These are phyloP conservation scores for Sphecodes monilicornis DNA, from an alignment of 2,888 invertebrate species.

Conservation along the genomic window DNA sequence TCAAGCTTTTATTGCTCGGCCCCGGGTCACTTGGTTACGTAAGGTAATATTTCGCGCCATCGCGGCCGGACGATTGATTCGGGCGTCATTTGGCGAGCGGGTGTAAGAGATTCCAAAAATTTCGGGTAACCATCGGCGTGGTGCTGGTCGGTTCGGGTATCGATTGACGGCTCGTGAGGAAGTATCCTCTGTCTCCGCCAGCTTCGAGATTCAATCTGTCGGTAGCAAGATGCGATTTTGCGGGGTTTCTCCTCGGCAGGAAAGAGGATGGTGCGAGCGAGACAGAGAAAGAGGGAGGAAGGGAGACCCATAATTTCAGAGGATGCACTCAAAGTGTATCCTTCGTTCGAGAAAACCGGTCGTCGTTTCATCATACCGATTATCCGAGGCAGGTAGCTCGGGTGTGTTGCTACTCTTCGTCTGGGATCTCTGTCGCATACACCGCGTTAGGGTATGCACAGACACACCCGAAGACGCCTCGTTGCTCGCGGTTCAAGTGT, in stretches of 20 bases:
- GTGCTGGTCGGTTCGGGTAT: slow-evolving; percentile 48
- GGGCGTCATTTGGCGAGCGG: slow-evolving; percentile 53
- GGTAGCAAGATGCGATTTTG: slow-evolving; percentile 49
- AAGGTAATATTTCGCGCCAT: slow-evolving; percentile 8
- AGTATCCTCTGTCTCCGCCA: slow-evolving; percentile 44
- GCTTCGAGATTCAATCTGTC: slow-evolving; percentile 40
- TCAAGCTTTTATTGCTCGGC: neutral
- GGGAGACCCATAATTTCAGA: slow-evolving; percentile 59
- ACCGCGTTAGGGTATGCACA: neutral
- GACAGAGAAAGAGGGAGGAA: slow-evolving; percentile 9
- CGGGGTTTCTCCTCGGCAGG: slow-evolving; percentile 40
- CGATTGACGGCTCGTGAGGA: slow-evolving; percentile 40
- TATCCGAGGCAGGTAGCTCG: slow-evolving; percentile 65
- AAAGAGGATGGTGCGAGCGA: slow-evolving; percentile 15
- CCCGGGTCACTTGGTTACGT: neutral
- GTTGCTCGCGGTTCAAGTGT: slow-evolving; percentile 1
- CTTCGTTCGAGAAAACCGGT: slow-evolving; percentile 70
- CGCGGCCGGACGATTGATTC: neutral
- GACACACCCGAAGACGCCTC: slow-evolving; percentile 6
- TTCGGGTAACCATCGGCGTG: slow-evolving; percentile 34
- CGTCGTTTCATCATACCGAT: slow-evolving; percentile 73
- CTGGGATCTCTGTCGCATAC: slow-evolving; percentile 31
- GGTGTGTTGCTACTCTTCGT: slow-evolving; percentile 61
- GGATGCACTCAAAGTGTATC: slow-evolving; percentile 67
- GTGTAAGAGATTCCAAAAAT: slow-evolving; percentile 40